Evolutionary conservation across 92 coral and sea anemone species (phyloP), one percentile per base, ranked within the genome.

Genomic region (Palythoa heliodiscus): DNA sequence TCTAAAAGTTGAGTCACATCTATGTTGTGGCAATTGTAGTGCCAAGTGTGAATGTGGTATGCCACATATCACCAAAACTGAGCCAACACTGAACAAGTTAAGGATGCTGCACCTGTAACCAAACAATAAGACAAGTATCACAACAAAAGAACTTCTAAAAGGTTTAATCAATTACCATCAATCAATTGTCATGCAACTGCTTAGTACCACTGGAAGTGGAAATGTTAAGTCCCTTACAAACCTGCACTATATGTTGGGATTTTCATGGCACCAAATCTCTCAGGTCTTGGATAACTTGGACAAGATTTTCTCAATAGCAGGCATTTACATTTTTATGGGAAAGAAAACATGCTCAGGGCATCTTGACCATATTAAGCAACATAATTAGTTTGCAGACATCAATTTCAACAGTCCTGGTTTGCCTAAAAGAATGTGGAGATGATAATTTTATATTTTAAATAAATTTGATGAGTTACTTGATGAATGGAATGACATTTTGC

Each of bases 401-500:
- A 52, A 24, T 13, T 24, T 35, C 13, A 23, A 37, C 71, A 66
- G 43, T 77, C 35, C 35, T 29, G 48, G 11, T 4, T n/a, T 35
- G n/a, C 14, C 14, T 4, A n/a, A n/a, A n/a, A n/a, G 83, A 48
- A 10, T 19, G 68, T 76, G 82, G 13, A 29, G 24, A 13, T n/a
- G 24, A 47, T 22, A 23, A 54, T 23, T 77, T 7, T 38, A 16
- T 53, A 5, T 77, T 90, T 87, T 91, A 84, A n/a, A n/a, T n/a
- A n/a, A n/a, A n/a, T n/a, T n/a, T 60, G 93, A 92, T 40, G 93
- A 90, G 52, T 68, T 92, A 13, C 84, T 90, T 13, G 93, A 90
- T 77, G 93, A 92, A 48, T 92, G 93, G 95, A 50, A 86, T 71
- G 90, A 92, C 20, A 1, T 92, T 24, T 77, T 92, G 16, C 95